These are phyloP conservation scores for Oriolus oriolus DNA, from an alignment of 2,113 vertebrate species.

Conservation along the genomic window DNA sequence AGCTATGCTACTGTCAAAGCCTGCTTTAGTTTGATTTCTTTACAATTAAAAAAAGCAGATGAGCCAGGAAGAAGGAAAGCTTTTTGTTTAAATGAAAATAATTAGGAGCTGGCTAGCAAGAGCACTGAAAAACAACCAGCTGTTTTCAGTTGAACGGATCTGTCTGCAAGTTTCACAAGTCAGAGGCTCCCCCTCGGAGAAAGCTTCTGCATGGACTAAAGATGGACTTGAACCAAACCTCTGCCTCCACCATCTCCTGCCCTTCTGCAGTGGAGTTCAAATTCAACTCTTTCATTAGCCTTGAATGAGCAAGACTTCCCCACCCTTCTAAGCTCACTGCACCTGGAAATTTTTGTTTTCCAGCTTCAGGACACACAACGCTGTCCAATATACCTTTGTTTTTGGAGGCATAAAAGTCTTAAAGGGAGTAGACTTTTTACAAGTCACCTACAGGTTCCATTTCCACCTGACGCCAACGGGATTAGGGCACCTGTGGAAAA, in stretches of 20 bases:
- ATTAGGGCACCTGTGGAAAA: neutral
- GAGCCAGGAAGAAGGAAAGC: neutral
- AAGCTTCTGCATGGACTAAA: neutral
- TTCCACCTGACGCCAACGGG: neutral
- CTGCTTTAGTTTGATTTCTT: neutral
- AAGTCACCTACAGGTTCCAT: neutral
- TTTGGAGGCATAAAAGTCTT: neutral
- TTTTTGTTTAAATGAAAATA: neutral
- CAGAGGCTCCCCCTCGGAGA: neutral
- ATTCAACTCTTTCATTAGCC: neutral
- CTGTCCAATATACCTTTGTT: neutral
- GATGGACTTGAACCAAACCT: neutral
- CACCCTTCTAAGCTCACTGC: neutral
- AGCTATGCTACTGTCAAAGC: neutral
- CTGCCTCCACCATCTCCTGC: neutral
- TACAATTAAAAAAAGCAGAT: neutral
- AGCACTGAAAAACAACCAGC: neutral
- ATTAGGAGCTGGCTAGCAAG: neutral
- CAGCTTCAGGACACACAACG: neutral
- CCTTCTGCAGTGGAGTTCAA: neutral
- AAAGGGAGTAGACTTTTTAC: neutral
- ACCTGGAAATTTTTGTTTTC: neutral
- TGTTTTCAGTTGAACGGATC: neutral
- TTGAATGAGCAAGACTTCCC: neutral
- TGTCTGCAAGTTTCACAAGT: neutral